Evolutionary conservation across 2,113 vertebrate genomes (phyloP), one percentile per base, ranked within the genome.

Genomic region (Gallinago undulata): DNA sequence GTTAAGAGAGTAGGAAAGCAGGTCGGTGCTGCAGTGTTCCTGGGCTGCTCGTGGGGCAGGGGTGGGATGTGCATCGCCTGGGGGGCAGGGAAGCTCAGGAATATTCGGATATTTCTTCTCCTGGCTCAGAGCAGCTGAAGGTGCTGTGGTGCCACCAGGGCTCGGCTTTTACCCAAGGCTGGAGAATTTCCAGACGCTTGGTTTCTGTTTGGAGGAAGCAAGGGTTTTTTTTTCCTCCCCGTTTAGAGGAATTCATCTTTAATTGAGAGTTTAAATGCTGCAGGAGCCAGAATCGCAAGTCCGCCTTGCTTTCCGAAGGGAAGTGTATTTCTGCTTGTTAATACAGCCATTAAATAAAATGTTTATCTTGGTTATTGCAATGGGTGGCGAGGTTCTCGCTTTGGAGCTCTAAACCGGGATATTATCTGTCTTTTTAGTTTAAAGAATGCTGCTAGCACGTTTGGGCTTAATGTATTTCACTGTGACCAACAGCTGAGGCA

Each of bases 361-460:
- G 87, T 91, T 91, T 87, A 53, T 89, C 81, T 82, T 93, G 53
- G 66, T 94, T 90, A 72, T 75, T 90, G 84, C 92, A 87, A 89
- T 70, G 89, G 93, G 60, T 28, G 86, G 80, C 1, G 8, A 84
- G 76, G 39, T 30, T 72, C 86, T 84, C 12, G 2, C 84, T 77
- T 73, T 16, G 31, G 79, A 81, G 53, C 74, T 89, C 80, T 75
- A 25, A 81, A 82, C 11, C 37, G 5, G 66, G 53, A 28, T 67
- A 33, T 89, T 89, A 56, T 64, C 94, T 92, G 84, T 89, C 84
- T 35, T 67, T 93, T 87, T 35, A 45, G 67, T 73, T 84, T 92
- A 79, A 87, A 82, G 74, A 84, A 79, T 60, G 57, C 62, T 79
- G 43, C 74, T 60, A 19, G 70, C 33, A 24, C 0, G 1, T 57